A percentile compares a stretch with the other conserved stretches of the same genome.
These are phyloP conservation scores for Strigops habroptila DNA, from an alignment of 2,113 vertebrate genomes.

Conservation along the genomic window DNA sequence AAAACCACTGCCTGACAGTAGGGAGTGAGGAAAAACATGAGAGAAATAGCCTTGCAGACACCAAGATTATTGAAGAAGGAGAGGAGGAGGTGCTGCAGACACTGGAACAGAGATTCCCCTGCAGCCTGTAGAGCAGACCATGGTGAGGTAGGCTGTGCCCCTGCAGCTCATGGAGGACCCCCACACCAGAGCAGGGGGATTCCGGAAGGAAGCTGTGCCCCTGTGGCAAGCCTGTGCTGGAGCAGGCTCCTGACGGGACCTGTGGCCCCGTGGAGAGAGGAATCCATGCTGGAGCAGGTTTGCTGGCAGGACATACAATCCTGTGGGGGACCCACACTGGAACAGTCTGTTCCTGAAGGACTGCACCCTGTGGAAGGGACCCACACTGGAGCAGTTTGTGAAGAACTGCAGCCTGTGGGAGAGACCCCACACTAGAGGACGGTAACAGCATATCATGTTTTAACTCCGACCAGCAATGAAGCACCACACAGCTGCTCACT, in stretches of 20 bases:
- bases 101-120: background rate
- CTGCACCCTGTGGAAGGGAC: background rate
- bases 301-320: background rate
- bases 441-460: background rate
- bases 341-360: background rate
- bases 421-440: fast-evolving
- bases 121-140: background rate
- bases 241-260: background rate
- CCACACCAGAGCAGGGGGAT: background rate
- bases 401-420: background rate
- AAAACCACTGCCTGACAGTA: background rate
- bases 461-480: background rate
- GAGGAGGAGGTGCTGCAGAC: background rate
- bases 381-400: background rate
- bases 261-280: background rate
- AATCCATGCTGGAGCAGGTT: fast-evolving
- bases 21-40: background rate
- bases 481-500: background rate
- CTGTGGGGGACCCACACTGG: fast-evolving
- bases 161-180: background rate
- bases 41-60: background rate
- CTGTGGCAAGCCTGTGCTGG: fast-evolving
- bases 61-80: background rate
- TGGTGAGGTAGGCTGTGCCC: background rate
- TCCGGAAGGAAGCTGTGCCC: background rate